Evolutionary conservation across 1,140 invertebrate genomes (phyloP), one percentile per base, ranked within the genome.

Genomic region (Aethina tumida): DNA sequence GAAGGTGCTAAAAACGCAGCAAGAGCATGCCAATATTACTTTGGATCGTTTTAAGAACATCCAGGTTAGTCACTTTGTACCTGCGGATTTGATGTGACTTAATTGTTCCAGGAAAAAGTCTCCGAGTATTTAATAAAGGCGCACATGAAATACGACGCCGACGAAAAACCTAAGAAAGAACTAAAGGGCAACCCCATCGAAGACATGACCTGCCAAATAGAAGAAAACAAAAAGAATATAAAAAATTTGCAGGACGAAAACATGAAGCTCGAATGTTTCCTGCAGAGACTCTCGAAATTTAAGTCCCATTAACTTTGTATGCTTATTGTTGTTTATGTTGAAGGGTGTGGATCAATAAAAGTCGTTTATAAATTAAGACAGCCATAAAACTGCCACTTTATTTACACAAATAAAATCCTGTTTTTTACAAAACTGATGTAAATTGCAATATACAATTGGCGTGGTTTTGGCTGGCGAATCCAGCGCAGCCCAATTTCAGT

Each of bases 401-500:
- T 58, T 58, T 55, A 58, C 55, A 58, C 48, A 58, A 58, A 55
- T 58, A 47, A 43, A 43, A 47, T 42, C 45, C n/a, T n/a, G n/a
- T n/a, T 55, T 46, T 58, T 55, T 58, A 58, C 55, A 58, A 58
- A 58, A 58, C 54, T 53, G 53, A 50, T 55, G 53, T 45, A 44
- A 50, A 50, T 47, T 49, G 49, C 45, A 48, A 43, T 50, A 36
- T 54, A 39, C 32, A 53, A 41, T 43, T 52, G 41, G 45, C 41
- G 49, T 44, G 42, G 5, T 14, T 24, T 29, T 22, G 18, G 46
- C 44, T 49, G 48, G 38, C 24, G 29, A 41, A 49, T 43, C 45
- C 39, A 48, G 41, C 25, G 40, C 42, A 50, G 45, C n/a, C 38
- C 31, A 26, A 18, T 37, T 36, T 46, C 31, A 43, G 45, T 43